phyloP scores from a whole-genome alignment of 2,888 invertebrate species.

The Scaptomyza caliginosa region DNA sequence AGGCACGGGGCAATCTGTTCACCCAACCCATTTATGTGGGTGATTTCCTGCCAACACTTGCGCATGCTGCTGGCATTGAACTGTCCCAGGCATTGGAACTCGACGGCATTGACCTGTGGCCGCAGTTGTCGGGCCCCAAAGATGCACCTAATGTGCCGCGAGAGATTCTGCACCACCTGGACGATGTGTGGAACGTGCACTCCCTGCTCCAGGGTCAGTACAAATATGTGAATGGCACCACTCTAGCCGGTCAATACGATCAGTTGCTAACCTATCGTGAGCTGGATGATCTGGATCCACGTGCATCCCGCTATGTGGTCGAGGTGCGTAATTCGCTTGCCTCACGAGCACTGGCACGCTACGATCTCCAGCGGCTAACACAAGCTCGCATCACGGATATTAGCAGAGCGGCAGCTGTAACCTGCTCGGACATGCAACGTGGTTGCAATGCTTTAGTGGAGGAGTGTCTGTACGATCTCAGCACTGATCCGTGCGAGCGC shows the following conservation, averaged over 20 bases:
- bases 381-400: constrained; percentile 43
- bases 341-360: constrained; percentile 58
- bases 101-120: constrained; percentile 90
- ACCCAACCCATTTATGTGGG: constrained; percentile 90
- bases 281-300: constrained; percentile 71
- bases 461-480: constrained; percentile 85
- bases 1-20: constrained; percentile 85
- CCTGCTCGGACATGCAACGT: constrained; percentile 49
- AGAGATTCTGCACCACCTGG: constrained; percentile 89
- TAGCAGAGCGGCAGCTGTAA: constrained; percentile 49
- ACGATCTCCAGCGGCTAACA: constrained; percentile 50
- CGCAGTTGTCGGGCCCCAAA: constrained; percentile 84
- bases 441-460: constrained; percentile 75
- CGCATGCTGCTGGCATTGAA: constrained; percentile 75
- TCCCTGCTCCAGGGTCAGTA: constrained; percentile 70
- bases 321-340: constrained; percentile 65
- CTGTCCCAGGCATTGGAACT: constrained; percentile 81
- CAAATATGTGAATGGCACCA: constrained; percentile 82
- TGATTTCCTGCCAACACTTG: constrained; percentile 93
- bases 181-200: constrained; percentile 85
- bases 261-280: constrained; percentile 67
- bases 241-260: constrained; percentile 66
- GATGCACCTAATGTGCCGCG: constrained; percentile 84
- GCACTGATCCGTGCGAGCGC: constrained; percentile 85
- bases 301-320: constrained; percentile 61